Conservation (phyloP, 2,113 vertebrate genomes). For the Beaufortia kweichowensis region DNA sequence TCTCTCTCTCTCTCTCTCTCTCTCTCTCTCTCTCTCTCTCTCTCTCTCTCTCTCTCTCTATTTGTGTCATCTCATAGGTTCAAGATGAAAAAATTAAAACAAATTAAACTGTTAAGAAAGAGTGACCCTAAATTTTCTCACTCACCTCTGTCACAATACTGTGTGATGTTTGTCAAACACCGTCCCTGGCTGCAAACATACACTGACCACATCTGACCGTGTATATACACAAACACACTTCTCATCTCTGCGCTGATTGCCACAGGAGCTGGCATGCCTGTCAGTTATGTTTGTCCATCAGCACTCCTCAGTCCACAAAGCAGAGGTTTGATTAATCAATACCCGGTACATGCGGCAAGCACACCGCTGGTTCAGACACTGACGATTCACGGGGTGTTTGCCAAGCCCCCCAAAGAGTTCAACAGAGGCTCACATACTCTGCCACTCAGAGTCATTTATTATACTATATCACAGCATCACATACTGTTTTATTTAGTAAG, state of each 20-base stretch:
- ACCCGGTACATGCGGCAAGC: slow-evolving; percentile 19
- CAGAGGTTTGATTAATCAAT: slow-evolving; percentile 53
- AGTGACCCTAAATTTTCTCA: slow-evolving; percentile 36
- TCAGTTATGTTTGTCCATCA: slow-evolving; percentile 47
- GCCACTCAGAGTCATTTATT: slow-evolving; percentile 36
- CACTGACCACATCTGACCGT: slow-evolving; percentile 41
- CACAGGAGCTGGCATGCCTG: slow-evolving; percentile 41
- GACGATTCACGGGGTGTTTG: slow-evolving; percentile 35
- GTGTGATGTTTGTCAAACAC: slow-evolving; percentile 70
- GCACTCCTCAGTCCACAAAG: slow-evolving; percentile 45
- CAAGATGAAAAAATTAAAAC: too few species aligned
- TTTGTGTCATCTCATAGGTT: too few species aligned
- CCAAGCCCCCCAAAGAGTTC: slow-evolving; percentile 51
- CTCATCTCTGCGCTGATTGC: slow-evolving; percentile 36
- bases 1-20: too few species aligned
- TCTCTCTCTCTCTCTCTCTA: too few species aligned
- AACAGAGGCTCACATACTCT: slow-evolving; percentile 45
- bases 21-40: too few species aligned
- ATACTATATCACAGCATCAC: background rate
- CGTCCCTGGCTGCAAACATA: slow-evolving; percentile 57
- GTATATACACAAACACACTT: slow-evolving; percentile 52
- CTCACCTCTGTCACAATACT: slow-evolving; percentile 63
- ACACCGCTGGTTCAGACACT: slow-evolving; percentile 13
- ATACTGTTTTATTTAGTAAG: background rate
- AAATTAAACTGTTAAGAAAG: too few species aligned